Evolutionary conservation across 2,888 invertebrate species (phyloP).

Genomic region (Cordilura impudica): DNA sequence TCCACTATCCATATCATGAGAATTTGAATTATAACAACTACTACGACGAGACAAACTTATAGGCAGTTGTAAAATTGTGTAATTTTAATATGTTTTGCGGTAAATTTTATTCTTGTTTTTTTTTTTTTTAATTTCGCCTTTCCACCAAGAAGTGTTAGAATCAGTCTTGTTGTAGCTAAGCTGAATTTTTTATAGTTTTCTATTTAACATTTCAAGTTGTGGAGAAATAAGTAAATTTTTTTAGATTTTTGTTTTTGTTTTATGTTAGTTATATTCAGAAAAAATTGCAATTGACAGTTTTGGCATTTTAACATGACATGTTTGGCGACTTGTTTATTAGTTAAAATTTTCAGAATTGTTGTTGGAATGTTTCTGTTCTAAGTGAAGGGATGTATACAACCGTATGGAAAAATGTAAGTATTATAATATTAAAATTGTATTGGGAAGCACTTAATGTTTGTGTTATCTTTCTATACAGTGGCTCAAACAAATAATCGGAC

Average conservation of each 20-base stretch:
- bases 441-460: too few species aligned
- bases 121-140: not conserved
- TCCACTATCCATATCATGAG: conserved; percentile 19
- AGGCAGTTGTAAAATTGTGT: conserved; percentile 14
- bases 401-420: too few species aligned
- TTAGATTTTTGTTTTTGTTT: conserved; percentile 23
- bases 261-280: conserved; percentile 6
- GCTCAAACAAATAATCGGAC: too few species aligned
- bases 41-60: not conserved
- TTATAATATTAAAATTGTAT: too few species aligned
- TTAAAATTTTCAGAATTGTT: conserved; percentile 19
- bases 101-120: not conserved
- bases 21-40: conserved; percentile 34
- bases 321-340: conserved; percentile 61
- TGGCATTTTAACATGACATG: conserved; percentile 64
- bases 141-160: conserved; percentile 22
- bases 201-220: conserved; percentile 22
- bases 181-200: not conserved
- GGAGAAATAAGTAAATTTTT: conserved; percentile 10
- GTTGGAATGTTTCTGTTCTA: not conserved
- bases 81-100: conserved; percentile 54
- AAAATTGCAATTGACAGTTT: conserved; percentile 63
- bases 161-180: not conserved
- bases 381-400: not conserved
- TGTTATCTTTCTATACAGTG: too few species aligned